Evolutionary conservation across 2,113 vertebrate species (phyloP).

Genomic region (Sylvietta virens): DNA sequence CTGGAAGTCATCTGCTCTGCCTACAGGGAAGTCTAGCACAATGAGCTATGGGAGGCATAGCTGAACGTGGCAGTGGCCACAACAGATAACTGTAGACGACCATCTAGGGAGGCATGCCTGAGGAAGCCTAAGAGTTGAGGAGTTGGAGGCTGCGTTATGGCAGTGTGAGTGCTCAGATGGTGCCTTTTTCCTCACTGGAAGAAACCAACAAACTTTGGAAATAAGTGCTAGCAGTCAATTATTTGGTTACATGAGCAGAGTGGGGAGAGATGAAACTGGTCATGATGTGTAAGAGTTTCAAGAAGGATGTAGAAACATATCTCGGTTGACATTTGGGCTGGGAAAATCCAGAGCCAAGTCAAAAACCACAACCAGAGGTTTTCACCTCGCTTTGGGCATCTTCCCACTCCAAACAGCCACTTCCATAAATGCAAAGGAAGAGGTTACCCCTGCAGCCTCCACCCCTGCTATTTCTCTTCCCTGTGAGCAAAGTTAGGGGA

Average conservation of each 20-base stretch:
- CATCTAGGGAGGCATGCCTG: not conserved
- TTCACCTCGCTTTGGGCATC: rapidly evolving
- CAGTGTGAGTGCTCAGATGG: rapidly evolving
- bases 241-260: not conserved
- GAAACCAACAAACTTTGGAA: not conserved
- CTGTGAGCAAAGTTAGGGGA: not conserved
- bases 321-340: not conserved
- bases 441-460: not conserved
- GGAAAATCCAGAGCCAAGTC: not conserved
- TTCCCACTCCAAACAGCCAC: not conserved
- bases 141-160: not conserved
- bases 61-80: not conserved
- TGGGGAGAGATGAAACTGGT: not conserved
- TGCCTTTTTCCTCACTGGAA: not conserved
- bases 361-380: not conserved
- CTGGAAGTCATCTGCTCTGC: not conserved
- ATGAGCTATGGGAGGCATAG: not conserved
- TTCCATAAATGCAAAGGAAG: not conserved
- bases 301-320: not conserved
- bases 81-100: not conserved
- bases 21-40: not conserved
- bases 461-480: not conserved
- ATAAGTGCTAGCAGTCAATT: not conserved
- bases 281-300: not conserved
- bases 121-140: not conserved